A percentile compares a stretch with the other conserved stretches of the same genome.
Conservation (phyloP, 2,888 invertebrate genomes). For the Corbicula japonica region DNA sequence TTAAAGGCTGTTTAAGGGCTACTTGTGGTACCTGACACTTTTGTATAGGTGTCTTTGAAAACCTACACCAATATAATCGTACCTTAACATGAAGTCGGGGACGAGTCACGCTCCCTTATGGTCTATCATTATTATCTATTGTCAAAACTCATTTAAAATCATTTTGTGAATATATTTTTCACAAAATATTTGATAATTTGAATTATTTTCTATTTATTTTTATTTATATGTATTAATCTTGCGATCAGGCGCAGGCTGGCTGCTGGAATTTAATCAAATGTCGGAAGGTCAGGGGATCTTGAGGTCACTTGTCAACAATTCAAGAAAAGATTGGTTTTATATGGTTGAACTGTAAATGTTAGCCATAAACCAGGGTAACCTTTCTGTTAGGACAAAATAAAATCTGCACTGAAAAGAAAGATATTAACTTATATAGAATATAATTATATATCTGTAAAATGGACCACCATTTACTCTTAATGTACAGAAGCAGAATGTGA, state of each 20-base stretch:
- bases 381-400: conserved; percentile 31
- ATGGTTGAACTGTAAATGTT: conserved; percentile 36
- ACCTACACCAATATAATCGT: conserved; percentile 31
- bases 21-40: conserved; percentile 35
- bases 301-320: conserved; percentile 37
- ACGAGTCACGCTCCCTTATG: conserved; percentile 12
- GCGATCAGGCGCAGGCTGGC: conserved; percentile 22
- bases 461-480: conserved; percentile 18
- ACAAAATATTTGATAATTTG: conserved; percentile 53
- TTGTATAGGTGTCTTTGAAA: conserved; percentile 52
- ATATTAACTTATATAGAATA: conserved; percentile 26
- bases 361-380: conserved; percentile 33
- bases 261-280: conserved; percentile 39
- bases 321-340: conserved; percentile 37
- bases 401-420: conserved; percentile 41
- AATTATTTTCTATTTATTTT: conserved; percentile 57
- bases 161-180: conserved; percentile 40
- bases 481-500: conserved; percentile 9
- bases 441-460: conserved; percentile 23
- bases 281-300: conserved; percentile 35
- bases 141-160: conserved; percentile 32
- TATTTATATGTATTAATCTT: conserved; percentile 45
- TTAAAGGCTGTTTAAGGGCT: conserved; percentile 6
- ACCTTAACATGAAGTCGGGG: conserved; percentile 2
- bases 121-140: conserved; percentile 35